A percentile compares a stretch with the other conserved stretches of the same genome.
Evolutionary conservation across 2,797 vertebrate species (phyloP).

Genomic region (Ataeniobius toweri): DNA sequence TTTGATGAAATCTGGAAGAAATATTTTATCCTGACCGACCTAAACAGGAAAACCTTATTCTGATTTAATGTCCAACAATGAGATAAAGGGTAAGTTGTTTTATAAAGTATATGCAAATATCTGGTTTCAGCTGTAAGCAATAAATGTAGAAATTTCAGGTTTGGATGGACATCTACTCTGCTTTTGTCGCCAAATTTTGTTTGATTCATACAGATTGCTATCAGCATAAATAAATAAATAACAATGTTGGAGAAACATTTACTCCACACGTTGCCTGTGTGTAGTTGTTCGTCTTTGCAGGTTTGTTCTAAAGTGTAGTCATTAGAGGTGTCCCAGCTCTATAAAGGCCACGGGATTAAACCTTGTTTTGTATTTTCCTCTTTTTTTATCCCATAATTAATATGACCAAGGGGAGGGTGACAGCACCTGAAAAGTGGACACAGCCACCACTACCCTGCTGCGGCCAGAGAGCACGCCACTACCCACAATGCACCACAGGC

Average conservation of each 20-base stretch:
- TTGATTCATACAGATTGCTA: background rate
- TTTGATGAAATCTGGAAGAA: background rate
- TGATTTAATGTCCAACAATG: background rate
- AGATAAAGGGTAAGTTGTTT: background rate
- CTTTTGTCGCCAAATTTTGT: background rate
- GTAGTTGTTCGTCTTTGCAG: conserved; percentile 32
- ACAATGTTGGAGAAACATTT: conserved; percentile 38
- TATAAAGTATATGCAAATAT: background rate
- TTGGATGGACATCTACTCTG: too few relatives aligned
- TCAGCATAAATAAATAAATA: background rate
- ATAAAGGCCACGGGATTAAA: conserved; percentile 95
- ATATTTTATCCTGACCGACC: too few relatives aligned
- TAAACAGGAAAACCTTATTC: background rate
- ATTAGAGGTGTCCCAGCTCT: conserved; percentile 90
- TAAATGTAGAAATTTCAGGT: too few relatives aligned
- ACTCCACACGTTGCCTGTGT: conserved; percentile 17
- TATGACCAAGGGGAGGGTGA: conserved; percentile 91
- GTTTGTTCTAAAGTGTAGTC: conserved; percentile 83
- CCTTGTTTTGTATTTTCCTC: conserved; percentile 68
- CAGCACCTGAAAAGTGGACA: conserved; percentile 88
- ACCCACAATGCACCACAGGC: conserved; percentile 84
- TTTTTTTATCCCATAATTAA: conserved; percentile 96
- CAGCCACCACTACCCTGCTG: conserved; percentile 86
- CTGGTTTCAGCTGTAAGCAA: background rate
- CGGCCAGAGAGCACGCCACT: conserved; percentile 81